Evolutionary conservation across 2,113 vertebrate genomes (phyloP).

Genomic region (Lethenteron camtschaticum): DNA sequence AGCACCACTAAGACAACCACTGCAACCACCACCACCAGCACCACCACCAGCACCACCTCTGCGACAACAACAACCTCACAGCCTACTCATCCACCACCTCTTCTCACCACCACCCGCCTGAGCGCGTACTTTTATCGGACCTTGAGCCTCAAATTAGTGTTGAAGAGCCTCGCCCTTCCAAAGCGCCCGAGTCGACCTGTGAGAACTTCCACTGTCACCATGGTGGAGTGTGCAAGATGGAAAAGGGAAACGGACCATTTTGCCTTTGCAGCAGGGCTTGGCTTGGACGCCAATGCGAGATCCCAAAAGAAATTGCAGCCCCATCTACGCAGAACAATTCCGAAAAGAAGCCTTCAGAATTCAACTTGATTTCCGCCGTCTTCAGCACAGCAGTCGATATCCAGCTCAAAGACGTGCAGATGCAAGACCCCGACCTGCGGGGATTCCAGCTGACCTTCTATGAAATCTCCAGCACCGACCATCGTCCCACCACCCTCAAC

Average conservation of each 20-base stretch:
- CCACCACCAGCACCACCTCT: conserved; percentile 13
- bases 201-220: neutral
- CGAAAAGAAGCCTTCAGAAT: neutral
- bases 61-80: conserved; percentile 13
- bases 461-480: conserved; percentile 57
- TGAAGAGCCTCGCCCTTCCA: neutral
- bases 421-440: conserved; percentile 28
- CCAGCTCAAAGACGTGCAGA: conserved; percentile 42
- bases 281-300: conserved; percentile 39
- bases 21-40: rapidly evolving
- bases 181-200: neutral
- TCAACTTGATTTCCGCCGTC: conserved; percentile 13
- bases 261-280: conserved; percentile 43
- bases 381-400: conserved; percentile 55
- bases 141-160: neutral
- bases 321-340: conserved; percentile 12
- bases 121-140: neutral
- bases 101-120: neutral
- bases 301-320: conserved; percentile 6
- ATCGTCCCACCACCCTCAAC: conserved; percentile 41
- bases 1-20: conserved; percentile 9
- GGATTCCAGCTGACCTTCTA: conserved; percentile 63
- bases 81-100: neutral
- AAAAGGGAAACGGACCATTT: neutral
- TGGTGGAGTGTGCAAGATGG: neutral